Evolutionary conservation across 2,113 vertebrate genomes (phyloP), one percentile per base, ranked within the genome.

Genomic region (Triplophysa tibetana): DNA sequence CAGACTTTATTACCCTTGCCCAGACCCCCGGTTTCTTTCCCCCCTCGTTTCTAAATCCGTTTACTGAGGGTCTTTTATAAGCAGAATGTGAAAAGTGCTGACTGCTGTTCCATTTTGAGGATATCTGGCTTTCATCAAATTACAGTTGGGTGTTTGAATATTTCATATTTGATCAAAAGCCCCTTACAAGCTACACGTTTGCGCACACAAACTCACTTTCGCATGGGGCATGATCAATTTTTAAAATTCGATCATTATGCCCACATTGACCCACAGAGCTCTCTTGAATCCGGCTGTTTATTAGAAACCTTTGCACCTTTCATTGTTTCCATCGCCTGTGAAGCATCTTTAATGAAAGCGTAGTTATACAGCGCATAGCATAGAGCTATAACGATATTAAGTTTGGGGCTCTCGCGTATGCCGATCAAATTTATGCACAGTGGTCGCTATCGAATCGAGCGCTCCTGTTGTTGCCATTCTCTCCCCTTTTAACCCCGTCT

Each of bases 61-160:
- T 93, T 95, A 91, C 90, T 88, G 89, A 89, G 88, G 84, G 90
- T 89, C 84, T 89, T 92, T 94, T 93, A 92, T 92, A 91, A 88
- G 90, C 92, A 93, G 93, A 93, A 94, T 93, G 93, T 93, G 90
- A 75, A 95, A 95, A 93, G 90, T 95, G 94, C 94, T 95, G 94
- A 96, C 92, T 95, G 90, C 90, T 93, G 93, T 94, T 94, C 96
- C 92, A 94, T 92, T 96, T 61, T 94, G 93, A 91, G 89, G 93
- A 91, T 94, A 95, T 95, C 92, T 94, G 93, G 93, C 92, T 94
- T 95, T 95, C 94, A 95, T 96, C 94, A 95, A 95, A 95, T 97
- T 96, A 95, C 92, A 94, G 91, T 92, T 90, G 90, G 85, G 48
- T 94, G 94, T 94, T 92, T 93, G 93, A 96, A 94, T 95, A 95